Percentiles rank a stretch among this genome's conserved stretches.
These are phyloP conservation scores for Podarcis muralis DNA, from an alignment of 2,113 vertebrate genomes.

Conservation along the genomic window DNA sequence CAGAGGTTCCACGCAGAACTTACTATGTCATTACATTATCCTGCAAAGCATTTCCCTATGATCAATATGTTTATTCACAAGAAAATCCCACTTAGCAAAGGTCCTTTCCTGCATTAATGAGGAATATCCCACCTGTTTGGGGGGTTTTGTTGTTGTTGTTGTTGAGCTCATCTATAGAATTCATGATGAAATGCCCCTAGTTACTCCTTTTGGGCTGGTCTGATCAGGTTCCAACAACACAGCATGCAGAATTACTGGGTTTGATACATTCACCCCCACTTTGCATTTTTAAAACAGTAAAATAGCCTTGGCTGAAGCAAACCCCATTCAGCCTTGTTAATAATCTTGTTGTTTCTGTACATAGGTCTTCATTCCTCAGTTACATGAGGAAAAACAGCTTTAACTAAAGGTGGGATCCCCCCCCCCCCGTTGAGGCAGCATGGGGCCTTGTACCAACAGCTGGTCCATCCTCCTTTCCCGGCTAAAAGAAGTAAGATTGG, in stretches of 20 bases:
- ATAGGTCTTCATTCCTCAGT: not conserved
- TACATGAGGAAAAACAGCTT: not conserved
- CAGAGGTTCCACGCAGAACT: not conserved
- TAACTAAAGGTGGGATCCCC: not conserved
- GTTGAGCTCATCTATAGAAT: not conserved
- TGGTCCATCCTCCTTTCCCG: slow-evolving; percentile 15
- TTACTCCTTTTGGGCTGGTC: too few species aligned
- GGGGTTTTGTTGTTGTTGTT: not conserved
- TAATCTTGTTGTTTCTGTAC: not conserved
- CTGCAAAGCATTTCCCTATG: not conserved
- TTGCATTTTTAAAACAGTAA: not conserved
- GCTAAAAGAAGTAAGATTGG: slow-evolving; percentile 8
- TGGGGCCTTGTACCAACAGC: not conserved
- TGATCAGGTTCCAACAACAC: not conserved
- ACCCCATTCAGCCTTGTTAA: not conserved
- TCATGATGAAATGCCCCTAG: not conserved
- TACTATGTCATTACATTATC: not conserved
- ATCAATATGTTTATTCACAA: not conserved
- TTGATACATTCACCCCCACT: not conserved
- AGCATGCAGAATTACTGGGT: not conserved
- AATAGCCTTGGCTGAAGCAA: not conserved
- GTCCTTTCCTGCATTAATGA: not conserved
- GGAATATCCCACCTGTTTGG: not conserved
- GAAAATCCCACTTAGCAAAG: not conserved
- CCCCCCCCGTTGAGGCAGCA: not conserved